phyloP scores from a whole-genome alignment of 1,140 invertebrate species.

The Drosophila carrolli region DNA sequence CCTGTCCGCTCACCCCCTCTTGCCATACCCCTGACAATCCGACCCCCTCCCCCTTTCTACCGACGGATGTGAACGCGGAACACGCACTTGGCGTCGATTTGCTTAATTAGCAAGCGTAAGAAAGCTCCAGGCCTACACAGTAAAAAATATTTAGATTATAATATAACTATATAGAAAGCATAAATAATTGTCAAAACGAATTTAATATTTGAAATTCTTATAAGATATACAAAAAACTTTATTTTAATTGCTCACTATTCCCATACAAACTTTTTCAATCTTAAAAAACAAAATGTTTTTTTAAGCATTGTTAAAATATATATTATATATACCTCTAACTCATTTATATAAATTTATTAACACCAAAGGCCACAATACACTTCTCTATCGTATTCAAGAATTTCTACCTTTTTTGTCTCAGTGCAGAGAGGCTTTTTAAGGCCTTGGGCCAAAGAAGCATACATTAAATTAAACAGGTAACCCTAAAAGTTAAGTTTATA shows the following conservation, averaged over 20 bases:
- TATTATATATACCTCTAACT: too few relatives aligned
- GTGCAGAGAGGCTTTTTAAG: not conserved
- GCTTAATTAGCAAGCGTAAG: constrained; percentile 55
- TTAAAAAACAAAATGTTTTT: too few relatives aligned
- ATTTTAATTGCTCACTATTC: too few relatives aligned
- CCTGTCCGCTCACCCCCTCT: not conserved
- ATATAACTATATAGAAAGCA: too few relatives aligned
- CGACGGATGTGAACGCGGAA: constrained; percentile 55
- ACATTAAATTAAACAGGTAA: constrained; percentile 2
- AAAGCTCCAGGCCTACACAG: constrained; percentile 7
- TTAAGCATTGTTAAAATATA: too few relatives aligned
- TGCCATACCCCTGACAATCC: not conserved
- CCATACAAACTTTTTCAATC: too few relatives aligned
- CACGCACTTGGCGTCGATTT: constrained; percentile 70
- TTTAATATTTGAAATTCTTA: too few relatives aligned
- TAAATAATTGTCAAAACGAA: too few relatives aligned
- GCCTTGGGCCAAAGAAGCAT: constrained; percentile 1
- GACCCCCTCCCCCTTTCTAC: not conserved
- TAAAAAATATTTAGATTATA: not conserved
- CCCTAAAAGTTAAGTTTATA: not conserved
- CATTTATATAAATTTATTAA: too few relatives aligned
- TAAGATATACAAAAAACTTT: too few relatives aligned
- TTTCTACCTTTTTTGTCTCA: not conserved
- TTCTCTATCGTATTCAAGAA: too few relatives aligned
- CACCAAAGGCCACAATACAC: too few relatives aligned